These are phyloP conservation scores for Tetanocera ferruginea DNA, from an alignment of 2,888 invertebrate genomes.

Conservation along the genomic window DNA sequence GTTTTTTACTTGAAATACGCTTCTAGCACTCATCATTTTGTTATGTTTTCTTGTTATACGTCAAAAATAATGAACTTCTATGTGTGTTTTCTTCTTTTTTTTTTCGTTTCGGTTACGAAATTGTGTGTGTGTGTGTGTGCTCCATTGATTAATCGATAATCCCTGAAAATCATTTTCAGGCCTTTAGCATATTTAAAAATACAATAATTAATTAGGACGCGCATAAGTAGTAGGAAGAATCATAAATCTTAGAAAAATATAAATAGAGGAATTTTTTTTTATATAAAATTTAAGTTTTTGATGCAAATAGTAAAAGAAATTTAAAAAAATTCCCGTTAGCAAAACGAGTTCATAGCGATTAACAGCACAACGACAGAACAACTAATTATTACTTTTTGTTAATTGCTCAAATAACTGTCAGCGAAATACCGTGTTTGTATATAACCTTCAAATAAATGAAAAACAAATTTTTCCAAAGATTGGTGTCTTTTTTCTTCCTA, in stretches of 20 bases:
- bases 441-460: too few species aligned
- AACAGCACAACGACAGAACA: too few species aligned
- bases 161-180: not conserved
- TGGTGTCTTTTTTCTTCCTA: too few species aligned
- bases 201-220: not conserved
- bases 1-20: not conserved
- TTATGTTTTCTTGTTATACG: conserved; percentile 8
- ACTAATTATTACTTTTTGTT: too few species aligned
- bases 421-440: too few species aligned
- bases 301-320: not conserved
- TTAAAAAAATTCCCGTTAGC: too few species aligned
- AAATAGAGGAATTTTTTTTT: too few species aligned
- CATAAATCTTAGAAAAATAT: not conserved
- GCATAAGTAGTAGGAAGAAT: not conserved
- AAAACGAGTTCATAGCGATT: too few species aligned
- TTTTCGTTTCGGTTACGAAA: not conserved
- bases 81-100: not conserved
- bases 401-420: too few species aligned
- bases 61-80: conserved; percentile 11
- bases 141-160: conserved; percentile 14
- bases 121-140: not conserved
- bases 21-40: not conserved
- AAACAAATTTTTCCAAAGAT: too few species aligned
- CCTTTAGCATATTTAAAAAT: not conserved
- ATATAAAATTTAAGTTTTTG: not conserved